Percentiles rank a stretch among this genome's conserved stretches.
These are phyloP conservation scores for Cremastobaeus sp. DNA, from an alignment of 2,888 invertebrate genomes.

Conservation along the genomic window DNA sequence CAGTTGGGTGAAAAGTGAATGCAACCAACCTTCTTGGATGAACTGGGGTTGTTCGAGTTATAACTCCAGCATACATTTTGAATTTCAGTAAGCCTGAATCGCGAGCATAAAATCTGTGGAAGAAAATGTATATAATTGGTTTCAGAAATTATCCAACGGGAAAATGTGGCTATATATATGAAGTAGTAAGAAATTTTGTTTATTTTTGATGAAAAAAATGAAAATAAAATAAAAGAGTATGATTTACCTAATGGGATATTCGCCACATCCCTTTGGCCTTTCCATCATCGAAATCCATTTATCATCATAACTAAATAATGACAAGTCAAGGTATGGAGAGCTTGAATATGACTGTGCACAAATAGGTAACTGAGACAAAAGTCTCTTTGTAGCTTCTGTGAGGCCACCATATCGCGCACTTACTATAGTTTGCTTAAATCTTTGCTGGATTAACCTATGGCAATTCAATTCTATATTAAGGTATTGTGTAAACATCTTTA, in stretches of 20 bases:
- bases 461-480: too few species aligned
- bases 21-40: conserved; percentile 90
- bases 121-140: too few species aligned
- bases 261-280: conserved; percentile 94
- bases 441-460: conserved; percentile 82
- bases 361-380: conserved; percentile 94
- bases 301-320: conserved; percentile 95
- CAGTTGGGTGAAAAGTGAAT: conserved; percentile 96
- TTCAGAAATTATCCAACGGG: too few species aligned
- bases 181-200: too few species aligned
- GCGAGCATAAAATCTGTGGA: conserved; percentile 88
- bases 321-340: conserved; percentile 94
- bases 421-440: conserved; percentile 93
- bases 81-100: conserved; percentile 89
- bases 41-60: conserved; percentile 82
- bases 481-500: too few species aligned
- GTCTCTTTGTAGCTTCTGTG: conserved; percentile 92
- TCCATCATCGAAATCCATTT: conserved; percentile 98
- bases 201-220: too few species aligned
- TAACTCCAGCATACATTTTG: conserved; percentile 85
- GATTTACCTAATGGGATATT: conserved; percentile 95
- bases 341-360: conserved; percentile 96
- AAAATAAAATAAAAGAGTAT: too few species aligned
- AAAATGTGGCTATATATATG: too few species aligned
- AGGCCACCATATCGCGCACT: conserved; percentile 94